Conservation (phyloP, 2,888 invertebrate species). For the Fragum fragum region DNA sequence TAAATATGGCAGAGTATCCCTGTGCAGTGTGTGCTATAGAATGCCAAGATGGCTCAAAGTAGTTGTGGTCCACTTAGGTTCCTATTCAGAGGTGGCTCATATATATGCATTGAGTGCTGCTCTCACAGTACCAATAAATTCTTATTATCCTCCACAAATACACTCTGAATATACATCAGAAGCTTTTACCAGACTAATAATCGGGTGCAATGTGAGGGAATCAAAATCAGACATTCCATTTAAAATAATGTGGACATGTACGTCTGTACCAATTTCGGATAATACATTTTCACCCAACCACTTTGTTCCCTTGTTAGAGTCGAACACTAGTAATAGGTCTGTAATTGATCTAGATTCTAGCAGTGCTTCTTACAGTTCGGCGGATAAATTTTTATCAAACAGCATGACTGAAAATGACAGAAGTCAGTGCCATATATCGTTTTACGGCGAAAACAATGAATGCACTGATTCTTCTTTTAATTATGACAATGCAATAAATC, state of each 20-base stretch:
- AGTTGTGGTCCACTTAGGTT: not conserved
- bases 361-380: no score
- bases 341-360: no score
- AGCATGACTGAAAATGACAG: not conserved
- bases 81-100: not conserved
- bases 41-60: no score
- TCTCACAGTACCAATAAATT: not conserved
- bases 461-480: not conserved
- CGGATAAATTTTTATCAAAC: no score
- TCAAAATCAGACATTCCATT: not conserved
- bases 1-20: no score
- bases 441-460: not conserved
- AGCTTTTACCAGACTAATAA: not conserved
- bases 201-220: constrained; percentile 9
- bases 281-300: not conserved
- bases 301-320: not conserved
- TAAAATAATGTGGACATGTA: not conserved
- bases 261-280: not conserved
- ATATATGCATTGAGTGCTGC: constrained; percentile 11
- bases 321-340: no score
- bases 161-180: constrained; percentile 5
- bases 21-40: no score
- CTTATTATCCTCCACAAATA: constrained; percentile 11
- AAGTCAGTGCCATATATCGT: not conserved
- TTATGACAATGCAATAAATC: not conserved